phyloP scores from a whole-genome alignment of 2,113 vertebrate species.

The Atherinomorus stipes region DNA sequence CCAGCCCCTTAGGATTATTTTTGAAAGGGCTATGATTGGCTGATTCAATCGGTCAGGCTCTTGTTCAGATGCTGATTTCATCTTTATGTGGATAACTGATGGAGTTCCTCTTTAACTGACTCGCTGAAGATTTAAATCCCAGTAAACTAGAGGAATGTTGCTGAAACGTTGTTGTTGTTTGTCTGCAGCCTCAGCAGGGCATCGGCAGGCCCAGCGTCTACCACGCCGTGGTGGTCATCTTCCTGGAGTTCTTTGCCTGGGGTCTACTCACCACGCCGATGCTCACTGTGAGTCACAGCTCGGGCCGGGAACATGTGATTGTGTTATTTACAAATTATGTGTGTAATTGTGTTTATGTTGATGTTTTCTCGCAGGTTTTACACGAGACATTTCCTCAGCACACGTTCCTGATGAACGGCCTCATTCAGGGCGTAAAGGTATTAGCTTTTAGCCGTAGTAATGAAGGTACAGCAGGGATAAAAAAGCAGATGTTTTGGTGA shows the following conservation, averaged over 20 bases:
- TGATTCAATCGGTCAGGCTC: too few species aligned
- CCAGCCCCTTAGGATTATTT: too few species aligned
- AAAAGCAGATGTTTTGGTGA: too few species aligned
- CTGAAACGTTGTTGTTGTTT: conserved; percentile 2
- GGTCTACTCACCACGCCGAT: conserved; percentile 95
- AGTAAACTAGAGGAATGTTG: background rate
- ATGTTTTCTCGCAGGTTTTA: conserved; percentile 84
- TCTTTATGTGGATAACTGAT: background rate
- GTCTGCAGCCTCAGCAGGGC: conserved; percentile 85
- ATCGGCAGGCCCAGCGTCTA: conserved; percentile 90
- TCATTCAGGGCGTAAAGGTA: conserved; percentile 98
- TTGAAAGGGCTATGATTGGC: too few species aligned
- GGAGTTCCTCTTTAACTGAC: background rate
- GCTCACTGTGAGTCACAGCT: conserved; percentile 88
- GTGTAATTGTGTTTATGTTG: background rate
- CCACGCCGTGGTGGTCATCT: conserved; percentile 94
- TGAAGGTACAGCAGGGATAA: background rate
- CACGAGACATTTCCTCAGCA: conserved; percentile 95
- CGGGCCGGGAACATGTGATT: too few species aligned
- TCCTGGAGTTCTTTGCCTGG: conserved; percentile 98
- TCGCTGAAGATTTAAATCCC: background rate
- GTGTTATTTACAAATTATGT: background rate
- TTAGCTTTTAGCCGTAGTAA: conserved; percentile 37
- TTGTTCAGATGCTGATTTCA: too few species aligned
- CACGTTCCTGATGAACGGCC: conserved; percentile 97